Base-by-base conservation (phyloP, 2,888 invertebrate genomes). In the Acrocera orbiculus region DNA sequence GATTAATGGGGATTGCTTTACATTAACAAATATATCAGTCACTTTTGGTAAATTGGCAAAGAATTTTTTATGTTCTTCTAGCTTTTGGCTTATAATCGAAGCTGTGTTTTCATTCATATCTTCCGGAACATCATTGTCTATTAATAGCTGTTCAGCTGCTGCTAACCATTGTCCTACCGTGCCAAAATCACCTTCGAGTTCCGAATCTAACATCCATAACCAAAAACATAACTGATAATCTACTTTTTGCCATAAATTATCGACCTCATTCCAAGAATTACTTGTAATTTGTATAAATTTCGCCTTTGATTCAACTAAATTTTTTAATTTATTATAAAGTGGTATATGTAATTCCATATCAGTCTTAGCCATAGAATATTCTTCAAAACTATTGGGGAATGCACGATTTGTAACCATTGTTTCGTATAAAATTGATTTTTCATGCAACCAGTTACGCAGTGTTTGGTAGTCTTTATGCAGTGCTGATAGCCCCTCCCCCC, bases 41-140 rank as follows among this genome's bases (percentile, higher is more conserved):
- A 86, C 72, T 25, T 71, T 67, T 10, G 86, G 81, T 42, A 87
- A 62, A 45, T 86, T 80, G 37, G 77, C 73, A 60, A 93, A 93
- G 66, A 89, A 92, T 40, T 73, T 67, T 57, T 80, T 85, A 52
- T 90, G 90, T 52, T 87, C 86, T 53, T 87, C 85, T 40, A 87
- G 61, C 60, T 87, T 86, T 49, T 76, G 73, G 49, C 86, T 86
- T 42, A 87, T 83, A 36, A 86, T 72, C 15, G 79, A 74, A 16
- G 87, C 87, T 24, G 86, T 85, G 57, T 82, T 80, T 61, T 89
- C 87, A 50, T 89, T 86, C 70, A 87, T 78, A 33, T 69, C 71
- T 26, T 72, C 69, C 5, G 87, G 82, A 49, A 87, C 76, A 54
- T 86, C 80, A 51, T 86, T 82, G 44, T 77, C 77, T 44, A 76